Conservation (phyloP, 2,797 vertebrate genomes). For the Pteropus rufus region DNA sequence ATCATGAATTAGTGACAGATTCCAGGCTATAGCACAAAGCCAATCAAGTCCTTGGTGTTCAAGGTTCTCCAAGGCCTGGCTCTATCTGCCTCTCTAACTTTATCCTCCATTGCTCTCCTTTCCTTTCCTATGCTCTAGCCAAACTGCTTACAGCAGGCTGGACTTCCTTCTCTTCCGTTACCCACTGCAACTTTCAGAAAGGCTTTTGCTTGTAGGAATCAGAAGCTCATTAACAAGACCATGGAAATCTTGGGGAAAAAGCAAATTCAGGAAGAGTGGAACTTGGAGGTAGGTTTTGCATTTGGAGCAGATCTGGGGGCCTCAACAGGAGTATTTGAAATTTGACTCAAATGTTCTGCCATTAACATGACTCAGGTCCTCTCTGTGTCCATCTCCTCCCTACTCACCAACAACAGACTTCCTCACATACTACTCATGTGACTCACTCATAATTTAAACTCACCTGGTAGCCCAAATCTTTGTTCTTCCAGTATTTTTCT, state of each 20-base stretch:
- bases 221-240: not conserved
- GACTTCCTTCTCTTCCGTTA: not conserved
- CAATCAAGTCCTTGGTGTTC: not conserved
- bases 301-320: not conserved
- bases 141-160: not conserved
- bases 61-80: not conserved
- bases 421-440: not conserved
- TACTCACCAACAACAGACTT: not conserved
- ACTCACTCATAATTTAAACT: not conserved
- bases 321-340: not conserved
- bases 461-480: not conserved
- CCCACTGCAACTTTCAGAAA: not conserved
- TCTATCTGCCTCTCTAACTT: not conserved
- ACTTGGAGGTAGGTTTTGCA: not conserved
- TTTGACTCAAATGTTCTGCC: not conserved
- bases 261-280: not conserved
- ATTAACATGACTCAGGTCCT: not conserved
- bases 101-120: not conserved
- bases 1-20: not conserved
- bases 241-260: not conserved
- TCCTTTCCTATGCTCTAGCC: too few relatives aligned
- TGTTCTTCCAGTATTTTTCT: not conserved
- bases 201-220: not conserved
- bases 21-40: not conserved
- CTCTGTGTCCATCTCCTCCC: not conserved